Evolutionary conservation across 1,140 invertebrate genomes (phyloP).

Genomic region (Camponotus pennsylvanicus): DNA sequence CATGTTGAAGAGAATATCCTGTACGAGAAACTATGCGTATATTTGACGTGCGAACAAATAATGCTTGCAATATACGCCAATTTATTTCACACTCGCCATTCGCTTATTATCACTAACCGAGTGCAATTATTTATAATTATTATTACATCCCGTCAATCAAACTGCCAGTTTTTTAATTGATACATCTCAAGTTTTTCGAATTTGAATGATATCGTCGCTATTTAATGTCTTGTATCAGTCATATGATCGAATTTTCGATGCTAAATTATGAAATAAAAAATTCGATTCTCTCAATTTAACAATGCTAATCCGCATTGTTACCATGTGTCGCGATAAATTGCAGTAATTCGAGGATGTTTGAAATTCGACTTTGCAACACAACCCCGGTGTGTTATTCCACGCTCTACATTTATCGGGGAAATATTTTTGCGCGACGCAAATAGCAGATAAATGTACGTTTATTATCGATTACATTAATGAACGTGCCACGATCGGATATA

Average conservation of each 20-base stretch:
- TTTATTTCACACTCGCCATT: neutral
- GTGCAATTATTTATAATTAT: constrained; percentile 21
- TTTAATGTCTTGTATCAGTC: neutral
- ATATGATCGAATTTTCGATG: neutral
- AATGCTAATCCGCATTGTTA: neutral
- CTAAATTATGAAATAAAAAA: constrained; percentile 3
- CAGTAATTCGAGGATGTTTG: neutral
- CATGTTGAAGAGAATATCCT: constrained; percentile 7
- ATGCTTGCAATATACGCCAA: neutral
- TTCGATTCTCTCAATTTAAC: neutral
- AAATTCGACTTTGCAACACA: neutral
- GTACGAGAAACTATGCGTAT: neutral
- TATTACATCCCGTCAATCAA: constrained; percentile 13
- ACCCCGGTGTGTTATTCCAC: no score
- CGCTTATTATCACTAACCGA: constrained; percentile 14
- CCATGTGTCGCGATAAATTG: neutral
- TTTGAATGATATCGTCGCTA: constrained; percentile 15
- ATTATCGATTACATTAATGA: constrained; percentile 27
- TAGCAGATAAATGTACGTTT: no score
- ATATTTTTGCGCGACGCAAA: neutral
- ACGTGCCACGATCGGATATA: constrained; percentile 25
- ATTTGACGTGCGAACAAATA: constrained; percentile 5
- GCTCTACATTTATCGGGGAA: neutral
- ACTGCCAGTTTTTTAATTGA: constrained; percentile 24
- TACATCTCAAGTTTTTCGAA: neutral